Base-by-base conservation (phyloP, 1,140 invertebrate genomes). In the Drosophila subobscura region DNA sequence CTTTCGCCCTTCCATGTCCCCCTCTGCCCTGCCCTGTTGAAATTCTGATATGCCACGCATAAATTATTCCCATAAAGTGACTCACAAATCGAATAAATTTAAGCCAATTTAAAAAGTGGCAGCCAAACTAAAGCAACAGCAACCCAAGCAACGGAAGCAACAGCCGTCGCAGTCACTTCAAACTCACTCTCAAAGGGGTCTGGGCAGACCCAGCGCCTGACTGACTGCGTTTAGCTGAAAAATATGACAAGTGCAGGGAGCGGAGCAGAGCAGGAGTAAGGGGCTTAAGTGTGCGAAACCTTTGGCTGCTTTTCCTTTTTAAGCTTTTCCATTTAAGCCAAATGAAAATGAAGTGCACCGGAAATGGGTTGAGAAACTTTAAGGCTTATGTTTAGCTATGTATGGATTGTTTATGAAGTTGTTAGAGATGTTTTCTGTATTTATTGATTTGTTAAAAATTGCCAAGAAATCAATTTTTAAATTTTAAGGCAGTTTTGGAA, bases 11-110 rank as follows among this genome's bases (percentile, higher is more conserved):
- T 20, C 0, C 16, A 0, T 20, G 16, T 20, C 16, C 1, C 16
- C 16, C 16, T 20, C 16, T 20, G 16, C 37, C 7, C 20, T 65
- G 42, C 20, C 27, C 51, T 75, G 44, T 70, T 57, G 63, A 76
- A 70, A 76, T 63, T 76, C 56, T 77, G 73, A 68, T 77, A 68
- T 77, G 64, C 42, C 27, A 6, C 52, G 73, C 72, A 77, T 77
- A 77, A 68, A 77, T 77, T 77, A 77, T 77, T 56, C 64, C 5
- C 23, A 61, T 54, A 76, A 59, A 68, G 72, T 75, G 72, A 50
- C 44, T 67, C 37, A 47, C 72, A 70, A 76, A 77, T 76, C 74
- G 65, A 77, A 77, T 77, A 77, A 77, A 76, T 77, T 76, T 76
- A 77, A 77, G 73, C 58, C 73, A 77, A 77, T 77, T 77, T 77